Evolutionary conservation across 2,113 vertebrate species (phyloP).

Genomic region (Amphiprion ocellaris): DNA sequence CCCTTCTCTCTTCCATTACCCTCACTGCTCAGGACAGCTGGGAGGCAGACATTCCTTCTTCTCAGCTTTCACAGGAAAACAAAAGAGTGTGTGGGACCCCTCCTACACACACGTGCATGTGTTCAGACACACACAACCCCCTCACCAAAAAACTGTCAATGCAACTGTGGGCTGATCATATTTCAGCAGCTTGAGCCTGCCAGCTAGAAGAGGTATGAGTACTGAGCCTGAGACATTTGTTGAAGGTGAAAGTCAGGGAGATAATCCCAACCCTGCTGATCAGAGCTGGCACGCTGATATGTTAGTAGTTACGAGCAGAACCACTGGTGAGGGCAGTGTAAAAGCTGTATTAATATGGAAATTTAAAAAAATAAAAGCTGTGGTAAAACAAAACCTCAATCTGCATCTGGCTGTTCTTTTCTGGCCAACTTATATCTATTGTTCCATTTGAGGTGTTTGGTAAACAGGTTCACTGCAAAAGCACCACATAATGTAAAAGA

Average conservation of each 20-base stretch:
- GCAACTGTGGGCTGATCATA: conserved; percentile 71
- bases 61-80: conserved; percentile 81
- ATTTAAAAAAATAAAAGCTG: conserved; percentile 8
- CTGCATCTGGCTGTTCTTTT: conserved; percentile 25
- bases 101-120: conserved; percentile 73
- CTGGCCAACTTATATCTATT: conserved; percentile 7
- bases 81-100: conserved; percentile 78
- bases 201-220: conserved; percentile 44
- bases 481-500: conserved; percentile 22
- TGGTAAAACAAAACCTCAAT: conserved; percentile 9
- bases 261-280: conserved; percentile 49
- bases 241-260: conserved; percentile 74
- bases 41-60: conserved; percentile 83
- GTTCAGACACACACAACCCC: conserved; percentile 47
- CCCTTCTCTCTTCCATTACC: conserved; percentile 58
- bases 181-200: conserved; percentile 61
- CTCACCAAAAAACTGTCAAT: conserved; percentile 57
- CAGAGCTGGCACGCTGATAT: conserved; percentile 20
- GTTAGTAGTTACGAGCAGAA: conserved; percentile 4
- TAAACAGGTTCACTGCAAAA: conserved; percentile 30
- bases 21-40: conserved; percentile 77
- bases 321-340: conserved; percentile 18
- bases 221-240: conserved; percentile 51
- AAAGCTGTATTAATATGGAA: conserved; percentile 5
- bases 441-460: not conserved